Base-by-base conservation (phyloP, 2,113 vertebrate species). In the Chlorodrepanis virens region DNA sequence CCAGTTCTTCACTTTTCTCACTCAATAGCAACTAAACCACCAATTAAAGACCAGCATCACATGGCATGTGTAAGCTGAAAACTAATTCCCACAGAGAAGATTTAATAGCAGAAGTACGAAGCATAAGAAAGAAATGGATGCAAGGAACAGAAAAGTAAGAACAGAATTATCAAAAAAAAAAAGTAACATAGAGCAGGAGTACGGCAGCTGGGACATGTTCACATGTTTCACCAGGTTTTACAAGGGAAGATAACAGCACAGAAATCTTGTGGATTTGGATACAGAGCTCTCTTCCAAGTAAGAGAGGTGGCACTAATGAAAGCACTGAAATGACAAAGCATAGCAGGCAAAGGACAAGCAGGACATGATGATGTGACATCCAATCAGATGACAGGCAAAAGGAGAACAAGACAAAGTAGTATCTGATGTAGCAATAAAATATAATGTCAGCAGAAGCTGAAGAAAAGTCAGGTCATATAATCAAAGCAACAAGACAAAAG, bases 1-100 rank as follows among this genome's bases (percentile, higher is more conserved):
- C 35, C 27, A 57, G 31, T 33, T 67, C 47, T 63, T 78, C 20
- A 63, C 39, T 76, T 75, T 57, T 40, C 12, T 37, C 65, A 29
- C 31, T 72, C 83, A 76, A 22, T 8, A 69, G 28, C 0, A 2
- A 28, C 44, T 71, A 72, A 82, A 88, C 6, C n/a, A 72, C 6
- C 44, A 44, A 49, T 40, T 49, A 80, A 72, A 90, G 33, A 56
- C 64, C 83, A 92, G 49, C 39, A 60, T n/a, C 61, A 71, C 47
- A 61, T 0, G 0, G 0, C 40, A 39, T 2, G 10, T 4, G 9
- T 56, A 88, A 86, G 9, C 5, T 72, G 29, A 80, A 89, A 67
- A 28, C n/a, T 61, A 69, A 83, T 44, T 53, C 37, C 69, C 6
- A 2, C 37, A 33, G 14, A 21, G 57, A 49, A 53, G n/a, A 78